phyloP scores from a whole-genome alignment of 2,888 invertebrate genomes.

The Loripinus fragilis region DNA sequence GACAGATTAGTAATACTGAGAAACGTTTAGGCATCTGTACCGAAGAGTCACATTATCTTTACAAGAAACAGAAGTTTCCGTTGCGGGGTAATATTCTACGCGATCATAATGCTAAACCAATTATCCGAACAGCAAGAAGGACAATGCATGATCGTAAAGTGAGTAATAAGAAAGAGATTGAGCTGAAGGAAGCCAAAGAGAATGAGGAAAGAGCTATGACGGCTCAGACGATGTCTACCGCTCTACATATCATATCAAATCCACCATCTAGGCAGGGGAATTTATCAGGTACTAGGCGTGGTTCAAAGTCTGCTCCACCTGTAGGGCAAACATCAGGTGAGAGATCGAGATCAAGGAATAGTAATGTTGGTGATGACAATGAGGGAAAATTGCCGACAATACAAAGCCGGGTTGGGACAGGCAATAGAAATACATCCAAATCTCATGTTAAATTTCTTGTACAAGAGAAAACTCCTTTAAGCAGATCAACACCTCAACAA shows the following conservation, averaged over 20 bases:
- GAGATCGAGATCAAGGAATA: slow-evolving; percentile 30
- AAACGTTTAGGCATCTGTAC: slow-evolving; percentile 70
- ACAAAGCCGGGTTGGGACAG: slow-evolving; percentile 21
- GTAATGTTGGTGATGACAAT: slow-evolving; percentile 36
- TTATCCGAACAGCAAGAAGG: slow-evolving; percentile 70
- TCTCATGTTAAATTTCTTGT: slow-evolving; percentile 67
- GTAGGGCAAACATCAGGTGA: slow-evolving; percentile 37
- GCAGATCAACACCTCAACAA: slow-evolving; percentile 50
- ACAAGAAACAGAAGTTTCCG: slow-evolving; percentile 69
- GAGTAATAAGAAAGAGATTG: slow-evolving; percentile 51
- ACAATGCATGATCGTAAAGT: slow-evolving; percentile 58
- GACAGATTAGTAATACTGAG: slow-evolving; percentile 68
- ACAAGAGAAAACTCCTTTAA: slow-evolving; percentile 32
- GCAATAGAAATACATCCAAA: slow-evolving; percentile 39
- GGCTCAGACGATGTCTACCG: slow-evolving; percentile 56
- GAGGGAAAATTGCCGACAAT: slow-evolving; percentile 60
- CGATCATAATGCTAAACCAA: slow-evolving; percentile 69
- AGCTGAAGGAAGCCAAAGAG: slow-evolving; percentile 45
- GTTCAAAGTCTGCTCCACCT: slow-evolving; percentile 66
- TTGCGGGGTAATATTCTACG: slow-evolving; percentile 65
- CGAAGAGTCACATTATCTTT: slow-evolving; percentile 71
- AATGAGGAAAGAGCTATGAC: slow-evolving; percentile 50
- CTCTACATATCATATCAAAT: slow-evolving; percentile 47
- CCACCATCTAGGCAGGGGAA: slow-evolving; percentile 32
- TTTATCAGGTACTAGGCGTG: slow-evolving; percentile 39